These are phyloP conservation scores for Arnoldichthys spilopterus DNA, from an alignment of 2,797 vertebrate species.

Conservation along the genomic window DNA sequence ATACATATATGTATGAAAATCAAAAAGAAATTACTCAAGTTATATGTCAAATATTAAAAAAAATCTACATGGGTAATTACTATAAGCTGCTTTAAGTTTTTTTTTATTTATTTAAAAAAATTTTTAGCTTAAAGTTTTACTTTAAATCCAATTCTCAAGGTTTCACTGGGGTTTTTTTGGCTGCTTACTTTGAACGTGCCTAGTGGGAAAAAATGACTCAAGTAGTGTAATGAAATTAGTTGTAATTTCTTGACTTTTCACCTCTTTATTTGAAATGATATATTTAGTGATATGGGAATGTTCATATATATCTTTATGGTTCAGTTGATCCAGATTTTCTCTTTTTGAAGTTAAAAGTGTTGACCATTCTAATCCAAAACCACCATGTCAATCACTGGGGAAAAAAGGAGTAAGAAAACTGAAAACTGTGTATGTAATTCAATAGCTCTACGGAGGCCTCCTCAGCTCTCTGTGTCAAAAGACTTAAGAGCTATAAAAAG, in stretches of 20 bases:
- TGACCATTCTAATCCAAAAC: not conserved
- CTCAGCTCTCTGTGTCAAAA: not conserved
- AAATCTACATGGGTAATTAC: too few species aligned
- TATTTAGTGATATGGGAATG: not conserved
- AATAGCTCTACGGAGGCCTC: not conserved
- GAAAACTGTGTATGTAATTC: conserved; percentile 8
- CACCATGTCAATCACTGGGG: not conserved
- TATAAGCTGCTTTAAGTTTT: too few species aligned
- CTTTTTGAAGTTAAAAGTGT: not conserved
- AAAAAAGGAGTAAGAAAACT: too few species aligned
- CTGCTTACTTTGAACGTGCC: too few species aligned
- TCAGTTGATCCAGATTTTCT: not conserved
- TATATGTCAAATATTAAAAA: too few species aligned
- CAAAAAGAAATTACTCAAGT: too few species aligned
- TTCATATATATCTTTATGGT: not conserved
- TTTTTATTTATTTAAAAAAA: too few species aligned
- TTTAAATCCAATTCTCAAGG: too few species aligned
- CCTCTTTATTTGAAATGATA: not conserved
- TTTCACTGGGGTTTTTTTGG: too few species aligned
- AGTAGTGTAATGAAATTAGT: not conserved
- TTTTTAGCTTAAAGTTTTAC: too few species aligned
- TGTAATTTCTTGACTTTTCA: not conserved
- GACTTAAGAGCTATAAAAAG: conserved; percentile 19
- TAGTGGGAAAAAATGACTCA: too few species aligned
- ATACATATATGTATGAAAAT: too few species aligned